Evolutionary conservation across 92 coral and sea anemone species (phyloP), one percentile per base, ranked within the genome.

Genomic region (Porites cylindrica): DNA sequence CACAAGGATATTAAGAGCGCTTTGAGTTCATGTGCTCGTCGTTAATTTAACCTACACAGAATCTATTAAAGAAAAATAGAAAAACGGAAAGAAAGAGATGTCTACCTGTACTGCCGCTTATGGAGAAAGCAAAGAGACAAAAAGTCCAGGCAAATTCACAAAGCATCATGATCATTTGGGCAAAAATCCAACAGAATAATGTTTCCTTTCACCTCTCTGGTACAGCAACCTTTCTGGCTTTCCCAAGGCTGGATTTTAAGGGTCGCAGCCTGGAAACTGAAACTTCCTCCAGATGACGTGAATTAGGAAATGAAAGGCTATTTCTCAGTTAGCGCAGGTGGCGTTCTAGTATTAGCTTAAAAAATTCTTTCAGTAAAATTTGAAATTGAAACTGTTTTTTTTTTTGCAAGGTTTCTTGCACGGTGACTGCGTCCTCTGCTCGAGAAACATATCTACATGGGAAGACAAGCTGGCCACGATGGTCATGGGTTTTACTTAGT

Each of bases 211-310:
- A 1, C 9, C 10, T 32, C 32, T 4, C 71, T 17, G 23, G 71
- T 20, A 32, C 8, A n/a, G 2, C 4, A 19, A 24, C 72, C 6
- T 4, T 24, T 8, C 24, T 38, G 43, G 24, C 38, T 16, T 5
- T 8, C 10, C 3, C 8, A 59, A 1, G 1, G 67, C 66, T 19
- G 78, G 67, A 8, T 51, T 79, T 64, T 65, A 63, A 64, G 38
- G 59, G 20, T 79, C 12, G 19, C 11, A 14, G 7, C 38, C 60
- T 63, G 52, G 83, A 79, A 79, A 79, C 43, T 69, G 83, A 79
- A 79, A 79, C 21, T 38, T 14, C 52, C 67, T 16, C 0, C 23
- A 26, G 4, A 21, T 79, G 38, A 62, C 83, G 59, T 19, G 60
- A 11, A 50, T 14, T 18, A 43, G 83, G 65, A 79, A 79, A 79